A percentile compares a stretch with the other conserved stretches of the same genome.
Conservation (phyloP, 1,140 invertebrate genomes). For the Drepana arcuata region DNA sequence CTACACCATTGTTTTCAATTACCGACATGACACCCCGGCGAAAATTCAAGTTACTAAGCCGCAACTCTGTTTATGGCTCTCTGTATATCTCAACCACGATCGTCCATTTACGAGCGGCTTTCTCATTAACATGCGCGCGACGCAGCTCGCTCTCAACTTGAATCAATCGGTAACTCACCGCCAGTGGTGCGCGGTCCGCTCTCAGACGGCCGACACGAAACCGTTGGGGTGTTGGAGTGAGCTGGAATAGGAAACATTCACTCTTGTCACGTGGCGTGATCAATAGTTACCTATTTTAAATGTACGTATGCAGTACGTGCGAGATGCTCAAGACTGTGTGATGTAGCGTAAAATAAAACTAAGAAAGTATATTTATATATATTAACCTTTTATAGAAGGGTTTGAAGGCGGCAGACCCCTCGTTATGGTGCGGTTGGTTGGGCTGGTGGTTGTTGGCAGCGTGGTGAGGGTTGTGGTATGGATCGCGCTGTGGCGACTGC, state of each 20-base stretch:
- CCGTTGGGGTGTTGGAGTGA: conserved; percentile 33
- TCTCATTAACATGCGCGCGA: conserved; percentile 40
- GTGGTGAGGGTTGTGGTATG: conserved; percentile 72
- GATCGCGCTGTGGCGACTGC: conserved; percentile 66
- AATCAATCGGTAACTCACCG: conserved; percentile 47
- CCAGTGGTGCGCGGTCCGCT: conserved; percentile 23
- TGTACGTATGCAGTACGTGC: too few relatives aligned
- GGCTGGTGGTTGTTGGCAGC: conserved; percentile 67
- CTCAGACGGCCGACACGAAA: conserved; percentile 44
- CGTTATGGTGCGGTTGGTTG: conserved; percentile 75
- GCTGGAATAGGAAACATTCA: conserved; percentile 46
- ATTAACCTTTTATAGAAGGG: conserved; percentile 90
- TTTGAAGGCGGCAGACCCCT: conserved; percentile 83
- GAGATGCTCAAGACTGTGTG: too few relatives aligned
- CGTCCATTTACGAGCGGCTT: conserved; percentile 47
- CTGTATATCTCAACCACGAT: conserved; percentile 53
- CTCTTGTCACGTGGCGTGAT: conserved; percentile 35
- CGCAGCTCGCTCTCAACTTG: conserved; percentile 24
- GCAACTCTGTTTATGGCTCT: conserved; percentile 57
- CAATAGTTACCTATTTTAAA: too few relatives aligned
- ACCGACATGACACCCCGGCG: conserved; percentile 61
- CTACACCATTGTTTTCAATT: conserved; percentile 69
- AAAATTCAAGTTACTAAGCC: conserved; percentile 44
- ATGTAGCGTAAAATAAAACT: too few relatives aligned
- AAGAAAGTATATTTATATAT: too few relatives aligned